Evolutionary conservation across 2,113 vertebrate genomes (phyloP), one percentile per base, ranked within the genome.

Genomic region (Varanus salvator): DNA sequence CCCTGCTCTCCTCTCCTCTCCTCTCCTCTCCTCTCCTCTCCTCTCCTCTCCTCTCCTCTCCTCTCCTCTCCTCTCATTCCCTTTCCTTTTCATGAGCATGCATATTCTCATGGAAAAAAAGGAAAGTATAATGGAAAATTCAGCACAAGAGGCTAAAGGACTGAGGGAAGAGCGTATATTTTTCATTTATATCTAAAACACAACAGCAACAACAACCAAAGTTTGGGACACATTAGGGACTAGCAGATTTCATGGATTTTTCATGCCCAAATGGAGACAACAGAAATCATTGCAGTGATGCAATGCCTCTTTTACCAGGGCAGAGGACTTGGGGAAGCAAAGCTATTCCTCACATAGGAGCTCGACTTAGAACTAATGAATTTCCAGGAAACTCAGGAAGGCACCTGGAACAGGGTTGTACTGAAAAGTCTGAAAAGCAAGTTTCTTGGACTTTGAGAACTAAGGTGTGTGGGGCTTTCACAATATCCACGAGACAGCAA

Each of bases 401-500:
- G 38, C 83, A 71, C 64, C n/a, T 0, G 48, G 83, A 71, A 71
- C 25, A 78, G 25, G 88, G 44, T 6, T 15, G 75, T 57, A 7
- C 60, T 69, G 48, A 66, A 80, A 48, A 77, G 88, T 68, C 17
- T 57, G 74, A 80, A 85, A 85, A 54, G 50, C 48, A 77, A 38
- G 57, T 57, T 17, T 57, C 23, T 44, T 89, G 88, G 82, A 89
- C 88, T 90, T 90, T 90, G 88, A 71, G n/a, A 90, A 85, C n/a
- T 50, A 78, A 85, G 74, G 82, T 34, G 44, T 50, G 38, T 9
- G 48, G 11, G 25, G 19, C 15, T 68, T 84, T 85, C 50, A 60
- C 82, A 84, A 78, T 34, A 68, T 3, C 60, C 17, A 15, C 6
- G 64, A 84, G 60, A 64, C 52, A 8, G 50, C 31, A 54, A 57